These are phyloP conservation scores for Seriola aureovittata DNA, from an alignment of 2,113 vertebrate genomes.

Conservation along the genomic window DNA sequence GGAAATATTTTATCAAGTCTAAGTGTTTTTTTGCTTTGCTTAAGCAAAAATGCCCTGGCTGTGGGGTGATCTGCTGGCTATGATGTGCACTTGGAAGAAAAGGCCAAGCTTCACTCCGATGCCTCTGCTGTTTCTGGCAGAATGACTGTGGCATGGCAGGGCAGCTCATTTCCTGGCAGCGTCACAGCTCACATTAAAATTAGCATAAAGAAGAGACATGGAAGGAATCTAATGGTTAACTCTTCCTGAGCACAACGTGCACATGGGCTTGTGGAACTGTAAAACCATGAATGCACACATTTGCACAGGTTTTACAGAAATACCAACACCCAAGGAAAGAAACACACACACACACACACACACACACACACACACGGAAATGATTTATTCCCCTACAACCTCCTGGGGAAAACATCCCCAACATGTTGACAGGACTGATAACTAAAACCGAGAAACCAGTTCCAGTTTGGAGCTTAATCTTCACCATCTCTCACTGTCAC, in stretches of 20 bases:
- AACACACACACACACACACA: too few relatives aligned
- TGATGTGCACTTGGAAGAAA: slow-evolving; percentile 48
- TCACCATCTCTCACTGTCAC: background rate
- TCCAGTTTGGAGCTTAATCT: background rate
- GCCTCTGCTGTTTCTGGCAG: slow-evolving; percentile 52
- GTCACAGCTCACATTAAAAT: slow-evolving; percentile 41
- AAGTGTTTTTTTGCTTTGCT: background rate
- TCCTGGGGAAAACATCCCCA: background rate
- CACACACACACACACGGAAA: background rate
- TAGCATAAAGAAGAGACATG: slow-evolving; percentile 44
- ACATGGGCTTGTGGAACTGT: slow-evolving; percentile 11
- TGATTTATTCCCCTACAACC: background rate
- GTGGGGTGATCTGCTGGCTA: slow-evolving; percentile 8
- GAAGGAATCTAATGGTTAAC: slow-evolving; percentile 40
- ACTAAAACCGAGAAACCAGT: background rate
- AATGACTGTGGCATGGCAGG: slow-evolving; percentile 25
- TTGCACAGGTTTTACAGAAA: slow-evolving; percentile 5
- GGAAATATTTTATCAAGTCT: slow-evolving; percentile 28
- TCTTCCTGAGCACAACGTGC: slow-evolving; percentile 22
- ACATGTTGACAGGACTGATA: background rate
- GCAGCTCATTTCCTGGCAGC: slow-evolving; percentile 63
- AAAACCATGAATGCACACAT: slow-evolving; percentile 20
- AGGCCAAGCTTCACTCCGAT: slow-evolving; percentile 37
- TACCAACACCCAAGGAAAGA: background rate
- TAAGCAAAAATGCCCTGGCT: background rate